A percentile compares a stretch with the other conserved stretches of the same genome.
phyloP scores from a whole-genome alignment of 2,797 vertebrate genomes.

The Fistularia tabacaria region DNA sequence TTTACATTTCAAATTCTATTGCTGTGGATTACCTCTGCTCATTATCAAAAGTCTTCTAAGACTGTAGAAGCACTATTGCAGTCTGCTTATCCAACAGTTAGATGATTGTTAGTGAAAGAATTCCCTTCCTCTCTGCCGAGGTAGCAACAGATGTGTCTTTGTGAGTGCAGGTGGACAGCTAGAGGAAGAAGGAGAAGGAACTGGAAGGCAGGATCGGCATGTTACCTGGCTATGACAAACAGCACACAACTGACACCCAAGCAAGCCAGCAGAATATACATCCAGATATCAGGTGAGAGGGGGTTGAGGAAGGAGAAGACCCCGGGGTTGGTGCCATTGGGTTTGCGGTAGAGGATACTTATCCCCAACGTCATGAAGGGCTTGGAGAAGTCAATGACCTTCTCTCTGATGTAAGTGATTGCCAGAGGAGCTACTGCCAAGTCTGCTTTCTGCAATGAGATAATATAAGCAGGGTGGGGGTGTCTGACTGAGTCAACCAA shows the following conservation, averaged over 20 bases:
- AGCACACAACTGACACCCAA: slow-evolving; percentile 99
- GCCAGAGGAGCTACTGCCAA: slow-evolving; percentile 95
- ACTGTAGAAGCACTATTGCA: too few relatives aligned
- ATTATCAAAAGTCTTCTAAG: too few relatives aligned
- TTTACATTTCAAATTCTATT: too few relatives aligned
- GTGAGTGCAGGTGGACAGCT: slow-evolving; percentile 26
- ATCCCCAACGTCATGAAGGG: slow-evolving; percentile 99
- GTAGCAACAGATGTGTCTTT: slow-evolving; percentile 33
- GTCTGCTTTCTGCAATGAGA: slow-evolving; percentile 88
- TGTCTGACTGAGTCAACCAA: slow-evolving; percentile 24
- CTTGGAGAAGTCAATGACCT: slow-evolving; percentile 99
- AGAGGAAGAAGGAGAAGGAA: slow-evolving; percentile 8
- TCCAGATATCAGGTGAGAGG: slow-evolving; percentile 99
- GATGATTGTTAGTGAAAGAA: too few relatives aligned
- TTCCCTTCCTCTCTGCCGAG: neutral
- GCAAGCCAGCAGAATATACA: slow-evolving; percentile 99
- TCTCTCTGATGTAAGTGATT: slow-evolving; percentile 98
- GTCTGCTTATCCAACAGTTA: too few relatives aligned
- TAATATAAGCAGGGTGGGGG: slow-evolving; percentile 17
- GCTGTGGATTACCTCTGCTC: too few relatives aligned
- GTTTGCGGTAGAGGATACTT: slow-evolving; percentile 99
- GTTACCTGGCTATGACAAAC: slow-evolving; percentile 94
- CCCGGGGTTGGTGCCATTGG: slow-evolving; percentile 99
- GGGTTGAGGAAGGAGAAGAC: slow-evolving; percentile 89
- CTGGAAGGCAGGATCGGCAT: slow-evolving; percentile 58